Conservation (phyloP, 1,140 invertebrate genomes). For the Reticulitermes speratus region DNA sequence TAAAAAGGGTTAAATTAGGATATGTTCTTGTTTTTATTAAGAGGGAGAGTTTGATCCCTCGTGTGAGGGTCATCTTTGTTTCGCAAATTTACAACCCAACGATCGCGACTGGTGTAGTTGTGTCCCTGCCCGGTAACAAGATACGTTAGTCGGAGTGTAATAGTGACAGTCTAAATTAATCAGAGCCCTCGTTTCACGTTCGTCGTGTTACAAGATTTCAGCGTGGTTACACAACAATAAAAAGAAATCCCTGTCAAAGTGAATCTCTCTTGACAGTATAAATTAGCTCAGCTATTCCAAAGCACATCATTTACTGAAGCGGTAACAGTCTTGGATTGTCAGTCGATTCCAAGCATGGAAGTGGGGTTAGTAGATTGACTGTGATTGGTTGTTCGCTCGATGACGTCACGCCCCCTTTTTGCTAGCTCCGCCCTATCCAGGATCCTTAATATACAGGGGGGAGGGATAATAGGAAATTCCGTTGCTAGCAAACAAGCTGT, state of each 20-base stretch:
- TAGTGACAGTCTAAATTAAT: background rate
- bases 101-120: too few relatives aligned
- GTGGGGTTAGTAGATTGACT: background rate
- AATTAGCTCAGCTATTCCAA: slow-evolving; percentile 22
- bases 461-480: slow-evolving; percentile 33
- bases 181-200: background rate
- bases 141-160: background rate
- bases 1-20: too few relatives aligned
- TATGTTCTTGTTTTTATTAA: too few relatives aligned
- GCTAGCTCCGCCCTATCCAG: slow-evolving; percentile 11
- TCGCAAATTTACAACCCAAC: too few relatives aligned
- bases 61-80: too few relatives aligned
- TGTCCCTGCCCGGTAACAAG: too few relatives aligned
- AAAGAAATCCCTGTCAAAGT: slow-evolving; percentile 24
- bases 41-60: too few relatives aligned
- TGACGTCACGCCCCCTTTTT: slow-evolving; percentile 32
- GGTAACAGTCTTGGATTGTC: slow-evolving; percentile 5
- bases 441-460: slow-evolving; percentile 23
- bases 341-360: background rate
- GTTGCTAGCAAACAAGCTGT: slow-evolving; percentile 33
- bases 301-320: slow-evolving; percentile 8
- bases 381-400: slow-evolving; percentile 25
- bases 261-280: slow-evolving; percentile 23
- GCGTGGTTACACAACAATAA: slow-evolving; percentile 28
- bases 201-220: background rate